Percentiles rank a stretch among this genome's conserved stretches.
phyloP scores from a whole-genome alignment of 2,888 invertebrate species.

The Dichetophora obliterata region DNA sequence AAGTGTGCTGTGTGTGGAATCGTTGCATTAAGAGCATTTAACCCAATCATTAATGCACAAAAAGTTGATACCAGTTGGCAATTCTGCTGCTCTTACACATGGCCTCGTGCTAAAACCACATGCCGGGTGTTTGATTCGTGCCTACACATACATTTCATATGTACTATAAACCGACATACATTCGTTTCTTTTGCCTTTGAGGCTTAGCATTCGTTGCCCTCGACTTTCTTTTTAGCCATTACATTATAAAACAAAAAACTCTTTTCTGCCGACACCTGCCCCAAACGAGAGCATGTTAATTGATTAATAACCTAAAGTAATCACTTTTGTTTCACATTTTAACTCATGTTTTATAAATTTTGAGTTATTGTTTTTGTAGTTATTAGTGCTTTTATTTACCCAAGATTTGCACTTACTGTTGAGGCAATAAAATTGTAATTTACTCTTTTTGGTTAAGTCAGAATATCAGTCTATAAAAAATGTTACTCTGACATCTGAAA shows the following conservation, averaged over 20 bases:
- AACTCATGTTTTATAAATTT: no score
- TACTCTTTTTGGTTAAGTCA: no score
- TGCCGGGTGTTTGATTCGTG: constrained; percentile 26
- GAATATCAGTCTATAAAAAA: no score
- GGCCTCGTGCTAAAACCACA: constrained; percentile 26
- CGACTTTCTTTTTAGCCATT: not conserved
- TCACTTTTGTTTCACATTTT: no score
- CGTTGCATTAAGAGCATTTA: constrained; percentile 11
- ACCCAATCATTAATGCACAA: not conserved
- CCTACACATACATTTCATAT: not conserved
- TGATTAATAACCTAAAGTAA: not conserved
- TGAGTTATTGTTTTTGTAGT: not conserved
- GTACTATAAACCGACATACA: not conserved
- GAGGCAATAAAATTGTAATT: no score
- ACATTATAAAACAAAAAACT: not conserved
- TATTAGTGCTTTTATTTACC: not conserved
- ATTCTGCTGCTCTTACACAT: not conserved
- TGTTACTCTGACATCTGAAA: no score
- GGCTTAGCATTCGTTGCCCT: not conserved
- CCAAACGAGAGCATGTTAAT: not conserved
- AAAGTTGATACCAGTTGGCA: not conserved
- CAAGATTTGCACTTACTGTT: not conserved
- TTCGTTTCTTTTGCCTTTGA: not conserved
- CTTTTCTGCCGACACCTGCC: not conserved
- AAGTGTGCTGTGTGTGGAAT: not conserved